These are phyloP conservation scores for Chionis minor DNA, from an alignment of 2,113 vertebrate genomes.

Conservation along the genomic window DNA sequence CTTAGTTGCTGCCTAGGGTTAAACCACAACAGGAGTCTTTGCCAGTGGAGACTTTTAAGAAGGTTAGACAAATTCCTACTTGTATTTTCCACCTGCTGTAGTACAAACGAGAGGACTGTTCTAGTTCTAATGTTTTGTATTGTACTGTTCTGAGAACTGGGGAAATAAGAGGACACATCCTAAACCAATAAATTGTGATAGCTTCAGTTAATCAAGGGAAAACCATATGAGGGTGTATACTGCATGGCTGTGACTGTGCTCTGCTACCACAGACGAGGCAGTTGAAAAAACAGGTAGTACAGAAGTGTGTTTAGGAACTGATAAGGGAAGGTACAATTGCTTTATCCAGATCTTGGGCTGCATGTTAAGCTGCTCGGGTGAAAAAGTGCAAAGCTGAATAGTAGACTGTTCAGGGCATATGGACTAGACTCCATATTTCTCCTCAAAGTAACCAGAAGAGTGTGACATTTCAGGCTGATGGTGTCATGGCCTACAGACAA, in stretches of 20 bases:
- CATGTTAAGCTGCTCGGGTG: background rate
- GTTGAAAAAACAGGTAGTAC: background rate
- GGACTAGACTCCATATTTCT: background rate
- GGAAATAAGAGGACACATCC: background rate
- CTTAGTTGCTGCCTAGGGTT: background rate
- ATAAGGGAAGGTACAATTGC: background rate
- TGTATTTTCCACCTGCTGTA: background rate
- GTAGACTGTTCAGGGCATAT: background rate
- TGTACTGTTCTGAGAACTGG: background rate
- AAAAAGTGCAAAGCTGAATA: background rate
- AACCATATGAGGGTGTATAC: background rate
- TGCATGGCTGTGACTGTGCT: background rate
- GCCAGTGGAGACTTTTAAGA: background rate
- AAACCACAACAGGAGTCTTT: background rate
- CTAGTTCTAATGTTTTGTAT: background rate
- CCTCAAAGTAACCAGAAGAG: background rate
- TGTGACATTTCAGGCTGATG: background rate
- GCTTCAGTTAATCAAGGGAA: background rate
- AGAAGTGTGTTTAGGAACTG: background rate
- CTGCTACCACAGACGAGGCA: background rate
- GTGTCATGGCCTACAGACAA: background rate
- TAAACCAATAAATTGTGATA: background rate
- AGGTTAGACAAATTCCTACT: background rate
- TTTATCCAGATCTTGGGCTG: background rate
- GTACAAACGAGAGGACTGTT: background rate